Evolutionary conservation across 2,888 invertebrate species (phyloP).

Genomic region (Lepidochrysops patricia): DNA sequence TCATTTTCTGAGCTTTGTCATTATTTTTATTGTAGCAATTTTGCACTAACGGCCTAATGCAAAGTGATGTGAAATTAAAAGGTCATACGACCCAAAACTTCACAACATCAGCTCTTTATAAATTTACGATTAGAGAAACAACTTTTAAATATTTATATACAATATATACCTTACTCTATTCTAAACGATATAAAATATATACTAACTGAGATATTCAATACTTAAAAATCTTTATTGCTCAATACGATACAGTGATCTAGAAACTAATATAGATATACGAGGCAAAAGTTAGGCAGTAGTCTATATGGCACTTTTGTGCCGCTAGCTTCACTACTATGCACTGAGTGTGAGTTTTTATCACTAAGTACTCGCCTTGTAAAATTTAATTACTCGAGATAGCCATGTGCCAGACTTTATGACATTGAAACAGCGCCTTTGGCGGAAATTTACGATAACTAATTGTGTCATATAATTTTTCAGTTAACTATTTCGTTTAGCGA

Average conservation of each 20-base stretch:
- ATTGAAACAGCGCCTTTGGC: no score
- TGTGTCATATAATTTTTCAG: no score
- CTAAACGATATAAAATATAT: slow-evolving; percentile 10
- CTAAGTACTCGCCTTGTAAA: no score
- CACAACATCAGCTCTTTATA: neutral
- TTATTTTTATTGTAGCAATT: neutral
- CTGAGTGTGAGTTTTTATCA: no score
- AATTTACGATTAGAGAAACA: slow-evolving; percentile 6
- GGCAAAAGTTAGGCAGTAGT: slow-evolving; percentile 8
- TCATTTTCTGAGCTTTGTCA: neutral
- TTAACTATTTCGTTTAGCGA: no score
- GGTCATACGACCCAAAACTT: neutral
- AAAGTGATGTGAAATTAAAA: neutral
- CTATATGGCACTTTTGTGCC: slow-evolving; percentile 1
- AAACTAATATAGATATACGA: slow-evolving; percentile 6
- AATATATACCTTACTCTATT: neutral
- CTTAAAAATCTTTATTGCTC: neutral
- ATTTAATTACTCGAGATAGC: no score
- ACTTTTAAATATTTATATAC: slow-evolving; percentile 9
- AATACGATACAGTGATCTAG: slow-evolving; percentile 8
- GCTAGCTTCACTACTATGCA: slow-evolving; percentile 2
- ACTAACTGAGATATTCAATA: neutral
- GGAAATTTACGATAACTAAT: no score
- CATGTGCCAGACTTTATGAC: no score
- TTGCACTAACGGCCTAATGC: neutral